Evolutionary conservation across 1,140 invertebrate genomes (phyloP).

Genomic region (Drosophila rufa): DNA sequence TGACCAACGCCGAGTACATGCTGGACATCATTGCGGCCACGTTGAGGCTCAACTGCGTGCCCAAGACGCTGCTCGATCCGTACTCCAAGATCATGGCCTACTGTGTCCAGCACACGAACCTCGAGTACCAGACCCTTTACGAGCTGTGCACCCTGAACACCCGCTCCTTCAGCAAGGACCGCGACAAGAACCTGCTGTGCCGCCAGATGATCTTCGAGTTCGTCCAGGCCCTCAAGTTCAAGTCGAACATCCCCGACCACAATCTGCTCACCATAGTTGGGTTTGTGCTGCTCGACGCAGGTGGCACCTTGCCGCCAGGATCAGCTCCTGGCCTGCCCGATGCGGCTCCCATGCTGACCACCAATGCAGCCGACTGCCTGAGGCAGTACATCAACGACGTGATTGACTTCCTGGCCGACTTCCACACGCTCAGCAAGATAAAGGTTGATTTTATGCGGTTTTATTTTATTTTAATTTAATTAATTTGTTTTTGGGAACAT

Average conservation of each 20-base stretch:
- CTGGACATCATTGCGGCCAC: conserved; percentile 94
- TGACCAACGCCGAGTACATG: conserved; percentile 91
- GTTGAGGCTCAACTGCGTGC: conserved; percentile 93
- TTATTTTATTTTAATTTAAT: background rate
- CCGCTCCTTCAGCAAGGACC: conserved; percentile 94
- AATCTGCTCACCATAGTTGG: conserved; percentile 97
- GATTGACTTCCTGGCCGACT: conserved; percentile 97
- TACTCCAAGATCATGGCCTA: conserved; percentile 97
- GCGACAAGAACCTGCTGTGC: conserved; percentile 96
- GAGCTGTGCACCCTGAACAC: conserved; percentile 96
- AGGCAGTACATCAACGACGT: conserved; percentile 96
- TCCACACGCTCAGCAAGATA: conserved; percentile 98
- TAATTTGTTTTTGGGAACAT: background rate
- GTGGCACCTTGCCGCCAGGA: conserved; percentile 88
- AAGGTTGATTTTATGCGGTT: conserved; percentile 87
- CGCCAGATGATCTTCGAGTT: conserved; percentile 96
- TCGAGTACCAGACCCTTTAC: conserved; percentile 93
- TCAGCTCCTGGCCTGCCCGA: conserved; percentile 85
- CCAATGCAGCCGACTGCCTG: conserved; percentile 96
- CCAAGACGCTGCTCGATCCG: conserved; percentile 92
- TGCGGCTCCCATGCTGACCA: conserved; percentile 88
- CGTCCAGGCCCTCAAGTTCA: conserved; percentile 97
- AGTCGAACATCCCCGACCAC: conserved; percentile 95
- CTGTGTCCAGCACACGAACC: conserved; percentile 94
- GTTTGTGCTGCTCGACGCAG: conserved; percentile 90